A percentile compares a stretch with the other conserved stretches of the same genome.
phyloP scores from a whole-genome alignment of 2,113 vertebrate genomes.

The Callipepla californica region DNA sequence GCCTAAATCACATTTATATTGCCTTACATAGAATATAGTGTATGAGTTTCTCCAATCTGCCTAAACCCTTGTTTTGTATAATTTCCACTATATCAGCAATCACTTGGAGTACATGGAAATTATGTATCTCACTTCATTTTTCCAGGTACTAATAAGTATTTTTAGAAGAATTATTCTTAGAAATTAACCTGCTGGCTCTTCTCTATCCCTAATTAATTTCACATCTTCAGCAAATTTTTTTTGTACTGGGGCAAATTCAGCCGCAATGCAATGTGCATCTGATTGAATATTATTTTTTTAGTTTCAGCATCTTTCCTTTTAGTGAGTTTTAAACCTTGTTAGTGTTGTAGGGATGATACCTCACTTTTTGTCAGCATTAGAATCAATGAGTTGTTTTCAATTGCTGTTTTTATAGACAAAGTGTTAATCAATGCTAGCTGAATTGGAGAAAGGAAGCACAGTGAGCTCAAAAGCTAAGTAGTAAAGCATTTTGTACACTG shows the following conservation, averaged over 20 bases:
- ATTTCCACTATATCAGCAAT: constrained; percentile 20
- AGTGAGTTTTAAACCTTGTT: neutral
- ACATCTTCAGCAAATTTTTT: constrained; percentile 33
- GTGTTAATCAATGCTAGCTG: neutral
- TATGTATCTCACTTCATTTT: constrained; percentile 6
- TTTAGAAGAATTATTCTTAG: constrained; percentile 59
- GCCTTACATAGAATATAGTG: neutral
- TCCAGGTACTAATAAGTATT: constrained; percentile 26
- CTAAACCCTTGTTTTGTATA: neutral
- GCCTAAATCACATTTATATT: constrained; percentile 17
- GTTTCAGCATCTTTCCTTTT: neutral
- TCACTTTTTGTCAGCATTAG: neutral
- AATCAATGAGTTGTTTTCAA: neutral
- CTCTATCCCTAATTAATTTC: constrained; percentile 39
- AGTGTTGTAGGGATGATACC: neutral
- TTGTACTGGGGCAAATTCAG: neutral
- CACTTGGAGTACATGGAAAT: neutral
- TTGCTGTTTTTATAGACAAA: neutral
- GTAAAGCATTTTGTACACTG: neutral
- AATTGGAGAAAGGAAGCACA: neutral
- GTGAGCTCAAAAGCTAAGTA: neutral
- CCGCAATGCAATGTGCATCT: neutral
- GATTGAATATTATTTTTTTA: neutral
- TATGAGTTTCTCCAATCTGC: neutral
- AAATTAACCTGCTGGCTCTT: constrained; percentile 30